A percentile compares a stretch with the other conserved stretches of the same genome.
phyloP scores from a whole-genome alignment of 1,140 invertebrate genomes.

The Dendrolimus punctatus region DNA sequence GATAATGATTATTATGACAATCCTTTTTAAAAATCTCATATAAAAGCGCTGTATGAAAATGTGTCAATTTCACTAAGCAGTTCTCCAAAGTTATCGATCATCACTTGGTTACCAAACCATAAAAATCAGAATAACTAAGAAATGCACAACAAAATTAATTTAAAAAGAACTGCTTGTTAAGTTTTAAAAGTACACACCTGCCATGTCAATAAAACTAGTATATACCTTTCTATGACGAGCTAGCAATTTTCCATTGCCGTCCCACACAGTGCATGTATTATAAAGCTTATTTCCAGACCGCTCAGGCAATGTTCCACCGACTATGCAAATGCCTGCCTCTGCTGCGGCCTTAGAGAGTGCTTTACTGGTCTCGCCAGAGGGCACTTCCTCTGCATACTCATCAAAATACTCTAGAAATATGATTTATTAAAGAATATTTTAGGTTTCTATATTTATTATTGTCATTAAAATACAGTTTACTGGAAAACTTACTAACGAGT shows the following conservation, averaged over 20 bases:
- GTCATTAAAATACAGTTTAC: no score
- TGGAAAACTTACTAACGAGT: no score
- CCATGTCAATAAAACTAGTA: neutral
- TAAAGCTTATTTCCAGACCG: slow-evolving; percentile 77
- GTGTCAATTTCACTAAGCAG: no score
- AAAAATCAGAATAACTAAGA: no score
- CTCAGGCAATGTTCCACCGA: slow-evolving; percentile 95
- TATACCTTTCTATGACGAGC: slow-evolving; percentile 82
- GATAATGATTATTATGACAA: no score
- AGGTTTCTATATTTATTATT: no score
- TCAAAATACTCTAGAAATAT: slow-evolving; percentile 79
- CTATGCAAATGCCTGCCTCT: slow-evolving; percentile 84
- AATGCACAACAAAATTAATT: no score
- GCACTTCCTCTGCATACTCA: slow-evolving; percentile 90
- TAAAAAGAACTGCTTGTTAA: neutral
- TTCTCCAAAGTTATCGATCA: no score
- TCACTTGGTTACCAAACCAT: no score
- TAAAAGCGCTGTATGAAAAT: no score
- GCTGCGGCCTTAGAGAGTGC: slow-evolving; percentile 84
- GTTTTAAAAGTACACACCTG: neutral
- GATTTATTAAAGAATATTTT: neutral
- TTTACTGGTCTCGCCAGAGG: slow-evolving; percentile 80
- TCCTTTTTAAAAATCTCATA: no score
- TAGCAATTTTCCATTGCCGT: slow-evolving; percentile 82
- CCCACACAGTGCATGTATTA: slow-evolving; percentile 94